Evolutionary conservation across 2,113 vertebrate genomes (phyloP).

Genomic region (Platichthys stellatus): DNA sequence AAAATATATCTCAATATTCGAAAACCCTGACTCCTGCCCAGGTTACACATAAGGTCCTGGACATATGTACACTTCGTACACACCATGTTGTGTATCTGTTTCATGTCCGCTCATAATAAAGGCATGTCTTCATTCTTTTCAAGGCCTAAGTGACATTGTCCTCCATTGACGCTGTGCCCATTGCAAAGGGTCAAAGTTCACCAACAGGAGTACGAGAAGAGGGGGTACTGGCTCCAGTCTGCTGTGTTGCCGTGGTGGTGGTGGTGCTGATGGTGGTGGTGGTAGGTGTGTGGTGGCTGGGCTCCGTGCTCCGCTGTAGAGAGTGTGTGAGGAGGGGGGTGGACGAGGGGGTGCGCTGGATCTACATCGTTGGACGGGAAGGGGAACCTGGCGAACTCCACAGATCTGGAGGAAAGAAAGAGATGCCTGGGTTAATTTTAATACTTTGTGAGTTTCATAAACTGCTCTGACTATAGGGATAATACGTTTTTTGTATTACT

Average conservation of each 20-base stretch:
- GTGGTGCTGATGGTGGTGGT: constrained; percentile 55
- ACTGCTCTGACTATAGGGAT: too few species aligned
- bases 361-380: constrained; percentile 23
- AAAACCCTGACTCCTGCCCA: too few species aligned
- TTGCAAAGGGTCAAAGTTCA: constrained; percentile 61
- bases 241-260: constrained; percentile 71
- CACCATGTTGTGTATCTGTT: background rate
- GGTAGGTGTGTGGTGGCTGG: constrained; percentile 54
- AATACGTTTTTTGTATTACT: too few species aligned
- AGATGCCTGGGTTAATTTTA: background rate
- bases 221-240: constrained; percentile 89
- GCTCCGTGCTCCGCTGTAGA: constrained; percentile 12
- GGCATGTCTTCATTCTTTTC: background rate
- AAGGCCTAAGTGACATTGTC: background rate
- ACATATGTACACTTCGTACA: background rate
- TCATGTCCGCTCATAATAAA: background rate
- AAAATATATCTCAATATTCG: too few species aligned
- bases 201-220: constrained; percentile 89
- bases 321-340: constrained; percentile 27
- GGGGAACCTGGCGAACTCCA: constrained; percentile 35
- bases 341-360: background rate
- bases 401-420: constrained; percentile 32
- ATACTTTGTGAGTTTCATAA: background rate
- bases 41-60: too few species aligned
- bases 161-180: background rate